phyloP scores from a whole-genome alignment of 2,888 invertebrate species.

The Limnephilus marmoratus region DNA sequence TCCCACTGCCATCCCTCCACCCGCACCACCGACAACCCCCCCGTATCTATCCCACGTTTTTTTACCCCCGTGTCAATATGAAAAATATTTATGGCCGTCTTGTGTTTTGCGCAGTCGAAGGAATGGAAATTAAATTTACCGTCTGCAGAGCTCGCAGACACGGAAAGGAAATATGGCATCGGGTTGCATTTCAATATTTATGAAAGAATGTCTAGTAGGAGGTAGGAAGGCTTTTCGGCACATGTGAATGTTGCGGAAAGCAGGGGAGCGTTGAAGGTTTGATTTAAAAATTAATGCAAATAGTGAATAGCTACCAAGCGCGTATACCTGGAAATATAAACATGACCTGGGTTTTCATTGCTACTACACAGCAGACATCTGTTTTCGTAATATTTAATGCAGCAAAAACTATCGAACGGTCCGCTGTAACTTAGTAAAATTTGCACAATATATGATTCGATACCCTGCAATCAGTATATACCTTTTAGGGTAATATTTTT shows the following conservation, averaged over 20 bases:
- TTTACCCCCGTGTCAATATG: constrained; percentile 59
- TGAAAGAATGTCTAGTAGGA: constrained; percentile 28
- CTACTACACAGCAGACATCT: no score
- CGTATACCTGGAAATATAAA: neutral
- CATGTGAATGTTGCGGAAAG: neutral
- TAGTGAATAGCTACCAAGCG: neutral
- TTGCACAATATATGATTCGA: neutral
- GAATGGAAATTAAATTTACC: constrained; percentile 58
- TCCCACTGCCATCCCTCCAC: neutral
- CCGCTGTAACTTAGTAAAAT: neutral
- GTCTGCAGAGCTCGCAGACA: constrained; percentile 35
- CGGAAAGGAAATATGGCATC: constrained; percentile 36
- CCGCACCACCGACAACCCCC: neutral
- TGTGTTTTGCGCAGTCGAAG: constrained; percentile 48
- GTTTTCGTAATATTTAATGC: no score
- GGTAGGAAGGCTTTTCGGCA: constrained; percentile 21
- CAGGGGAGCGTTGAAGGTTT: neutral
- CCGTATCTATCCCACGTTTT: constrained; percentile 39
- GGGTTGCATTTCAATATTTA: constrained; percentile 40
- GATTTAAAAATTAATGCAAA: neutral
- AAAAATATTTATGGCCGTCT: constrained; percentile 61
- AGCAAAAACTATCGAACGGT: neutral
- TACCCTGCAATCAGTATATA: no score
- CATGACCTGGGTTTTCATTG: no score
- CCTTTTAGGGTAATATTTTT: no score